phyloP scores from a whole-genome alignment of 1,140 invertebrate species.

The Goniozus legneri region DNA sequence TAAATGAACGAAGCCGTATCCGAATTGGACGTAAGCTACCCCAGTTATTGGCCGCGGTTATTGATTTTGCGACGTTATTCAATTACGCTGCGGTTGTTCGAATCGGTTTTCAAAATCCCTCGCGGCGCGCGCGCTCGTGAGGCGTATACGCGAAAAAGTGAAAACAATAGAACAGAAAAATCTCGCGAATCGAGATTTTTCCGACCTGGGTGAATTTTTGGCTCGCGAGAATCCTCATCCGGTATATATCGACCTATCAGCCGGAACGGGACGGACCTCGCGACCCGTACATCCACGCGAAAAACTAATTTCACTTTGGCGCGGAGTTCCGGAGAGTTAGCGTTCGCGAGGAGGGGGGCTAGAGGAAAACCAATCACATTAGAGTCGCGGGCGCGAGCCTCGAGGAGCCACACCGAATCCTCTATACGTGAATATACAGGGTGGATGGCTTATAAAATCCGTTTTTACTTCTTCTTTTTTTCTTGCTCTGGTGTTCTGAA shows the following conservation, averaged over 20 bases:
- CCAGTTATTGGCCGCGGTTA: constrained; percentile 3
- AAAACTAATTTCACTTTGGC: constrained; percentile 46
- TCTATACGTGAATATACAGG: too few species aligned
- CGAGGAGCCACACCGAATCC: neutral
- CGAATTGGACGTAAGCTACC: neutral
- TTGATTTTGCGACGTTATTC: constrained; percentile 4
- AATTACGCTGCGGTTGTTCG: neutral
- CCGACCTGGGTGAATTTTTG: too few species aligned
- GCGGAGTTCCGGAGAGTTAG: constrained; percentile 15
- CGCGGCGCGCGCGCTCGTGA: too few species aligned
- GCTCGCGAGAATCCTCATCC: too few species aligned
- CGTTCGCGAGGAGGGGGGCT: constrained; percentile 36
- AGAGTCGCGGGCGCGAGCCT: constrained; percentile 15
- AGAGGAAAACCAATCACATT: constrained; percentile 40
- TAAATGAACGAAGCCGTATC: neutral
- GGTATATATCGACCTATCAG: too few species aligned
- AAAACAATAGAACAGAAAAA: neutral
- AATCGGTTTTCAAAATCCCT: constrained; percentile 1
- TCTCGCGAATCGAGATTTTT: too few species aligned
- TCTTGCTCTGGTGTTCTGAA: too few species aligned
- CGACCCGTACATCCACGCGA: too few species aligned
- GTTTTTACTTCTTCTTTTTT: too few species aligned
- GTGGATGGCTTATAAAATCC: too few species aligned
- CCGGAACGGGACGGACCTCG: too few species aligned
- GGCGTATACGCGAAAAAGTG: neutral